A percentile compares a stretch with the other conserved stretches of the same genome.
Evolutionary conservation across 2,797 vertebrate species (phyloP).

Genomic region (Chloroceryle inda): DNA sequence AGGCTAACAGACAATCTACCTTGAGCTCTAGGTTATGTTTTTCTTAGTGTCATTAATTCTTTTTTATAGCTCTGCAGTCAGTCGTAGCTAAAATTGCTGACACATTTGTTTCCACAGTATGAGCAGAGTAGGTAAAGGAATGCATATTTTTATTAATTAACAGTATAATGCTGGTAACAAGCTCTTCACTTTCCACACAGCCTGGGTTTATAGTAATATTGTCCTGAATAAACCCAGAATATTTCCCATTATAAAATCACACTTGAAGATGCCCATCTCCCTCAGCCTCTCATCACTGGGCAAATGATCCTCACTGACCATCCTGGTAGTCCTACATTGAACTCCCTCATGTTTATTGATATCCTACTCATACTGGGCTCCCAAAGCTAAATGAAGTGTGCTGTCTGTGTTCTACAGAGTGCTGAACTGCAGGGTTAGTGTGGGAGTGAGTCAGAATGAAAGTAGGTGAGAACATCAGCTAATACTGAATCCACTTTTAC

Average conservation of each 20-base stretch:
- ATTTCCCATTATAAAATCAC: neutral
- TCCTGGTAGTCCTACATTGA: neutral
- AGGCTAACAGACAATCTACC: neutral
- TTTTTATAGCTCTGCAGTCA: neutral
- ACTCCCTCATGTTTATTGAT: neutral
- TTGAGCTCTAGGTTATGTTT: neutral
- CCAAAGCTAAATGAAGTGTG: neutral
- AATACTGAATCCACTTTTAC: neutral
- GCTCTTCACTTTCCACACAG: neutral
- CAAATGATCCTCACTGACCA: neutral
- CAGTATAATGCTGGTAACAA: neutral
- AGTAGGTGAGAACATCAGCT: neutral
- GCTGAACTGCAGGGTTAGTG: neutral
- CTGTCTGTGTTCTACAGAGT: rapidly evolving
- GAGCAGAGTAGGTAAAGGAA: neutral
- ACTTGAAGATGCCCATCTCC: neutral
- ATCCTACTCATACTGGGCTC: neutral
- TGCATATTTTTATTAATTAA: neutral
- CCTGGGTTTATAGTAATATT: neutral
- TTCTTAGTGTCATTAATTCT: neutral
- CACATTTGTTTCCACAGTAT: neutral
- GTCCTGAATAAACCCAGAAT: neutral
- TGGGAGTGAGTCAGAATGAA: neutral
- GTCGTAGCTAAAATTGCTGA: conserved; percentile 13
- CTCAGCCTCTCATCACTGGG: neutral